Base-by-base conservation (phyloP, 2,113 vertebrate species). In the Rousettus leschenaultii region DNA sequence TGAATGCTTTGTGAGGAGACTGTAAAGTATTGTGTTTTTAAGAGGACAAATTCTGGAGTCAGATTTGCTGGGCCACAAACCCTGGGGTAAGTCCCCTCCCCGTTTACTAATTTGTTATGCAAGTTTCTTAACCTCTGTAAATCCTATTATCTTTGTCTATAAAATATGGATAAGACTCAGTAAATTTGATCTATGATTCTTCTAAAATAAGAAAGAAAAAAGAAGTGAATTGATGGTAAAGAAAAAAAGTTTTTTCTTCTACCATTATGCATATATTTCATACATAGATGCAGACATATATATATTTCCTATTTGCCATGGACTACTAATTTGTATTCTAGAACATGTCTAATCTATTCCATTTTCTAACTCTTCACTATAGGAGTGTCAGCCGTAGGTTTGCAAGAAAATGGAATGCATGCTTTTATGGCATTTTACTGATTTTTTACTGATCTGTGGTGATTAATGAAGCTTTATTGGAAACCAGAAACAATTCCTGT, bases 401-500 rank as follows among this genome's bases (percentile, higher is more conserved):
- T 95, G 24, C 55, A 89, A 65, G 79, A 57, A 91, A 92, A 87
- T 55, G 51, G 80, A 95, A 93, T 9, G 26, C 11, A 84, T 78
- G 65, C 13, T 92, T 95, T 96, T 97, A 87, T 92, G 89, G 43
- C 43, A 84, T 95, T 97, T 95, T 93, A 71, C 93, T 82, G 85
- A 92, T 88, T 97, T 97, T 93, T 95, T 91, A 93, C 84, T 95
- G 89, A 59, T 91, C 84, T 66, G 9, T 59, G 55, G 63, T 95
- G 90, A 98, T 97, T 95, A 95, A 97, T 87, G 92, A 95, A 94
- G 57, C 70, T 89, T 98, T 96, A 94, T 95, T 79, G 95, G 92
- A 97, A 96, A 95, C 74, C 53, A 92, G 92, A 95, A 94, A 79
- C 82, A 95, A 83, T 96, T 97, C 91, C 92, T 93, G 92, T 57